Base-by-base conservation (phyloP, 1,140 invertebrate genomes). In the Drosophila subobscura region DNA sequence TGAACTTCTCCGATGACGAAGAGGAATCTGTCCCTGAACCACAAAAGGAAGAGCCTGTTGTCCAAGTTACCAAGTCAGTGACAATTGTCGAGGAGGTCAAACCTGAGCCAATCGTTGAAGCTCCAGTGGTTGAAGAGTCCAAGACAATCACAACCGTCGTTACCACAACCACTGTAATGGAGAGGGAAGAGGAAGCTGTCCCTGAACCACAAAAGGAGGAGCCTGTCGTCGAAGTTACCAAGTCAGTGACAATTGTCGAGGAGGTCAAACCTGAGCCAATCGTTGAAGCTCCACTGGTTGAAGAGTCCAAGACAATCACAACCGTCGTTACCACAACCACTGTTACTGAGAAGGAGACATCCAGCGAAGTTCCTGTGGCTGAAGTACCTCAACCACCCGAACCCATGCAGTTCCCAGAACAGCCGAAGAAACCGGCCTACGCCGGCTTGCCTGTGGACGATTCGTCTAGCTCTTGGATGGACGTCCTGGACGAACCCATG, bases 401-500 rank as follows among this genome's bases (percentile, higher is more conserved):
- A 61, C 10, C 57, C 8, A 66, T 54, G 16, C 61, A 49, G 56
- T 37, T 37, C 10, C 56, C 52, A 10, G 67, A 76, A n/a, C 56
- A 75, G 29, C 68, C 72, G 3, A 81, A 79, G 51, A 79, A 83
- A 66, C 64, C 65, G 20, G 75, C 71, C 2, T 77, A 92, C 71
- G 90, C 86, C 70, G 90, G 90, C 33, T 57, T 92, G 41, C 91
- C 90, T 6, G 85, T 92, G 1, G 90, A 92, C 73, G 65, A 73
- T 3, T 81, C 91, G 10, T 66, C 72, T 5, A 78, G 72, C 59
- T 60, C 78, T 5, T 92, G 91, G 92, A 91, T 92, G 90, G 83
- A 89, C 60, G 91, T 93, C 50, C 66, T 94, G 45, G 93, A 94
- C 67, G 92, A 93, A 73, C 92, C 93, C 46, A 92, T 94, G 60